Conservation (phyloP, 1,140 invertebrate species). For the Penaeus vannamei region DNA sequence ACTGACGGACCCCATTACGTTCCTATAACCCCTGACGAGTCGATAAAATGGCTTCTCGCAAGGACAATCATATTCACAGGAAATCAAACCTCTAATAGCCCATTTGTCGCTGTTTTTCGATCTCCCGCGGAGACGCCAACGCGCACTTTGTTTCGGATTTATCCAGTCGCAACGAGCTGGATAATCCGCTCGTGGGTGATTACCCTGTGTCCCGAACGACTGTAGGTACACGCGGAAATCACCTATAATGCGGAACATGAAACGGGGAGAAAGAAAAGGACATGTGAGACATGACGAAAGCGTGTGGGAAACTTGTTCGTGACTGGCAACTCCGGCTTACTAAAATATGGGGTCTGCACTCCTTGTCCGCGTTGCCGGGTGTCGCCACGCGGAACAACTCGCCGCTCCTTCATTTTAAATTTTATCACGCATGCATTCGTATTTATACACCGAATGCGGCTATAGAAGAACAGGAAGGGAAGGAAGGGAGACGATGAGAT, state of each 20-base stretch:
- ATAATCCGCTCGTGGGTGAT: not conserved
- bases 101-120: slow-evolving; percentile 32
- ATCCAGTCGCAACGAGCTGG: too few species aligned
- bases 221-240: not conserved
- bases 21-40: slow-evolving; percentile 33
- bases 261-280: not conserved
- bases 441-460: not conserved
- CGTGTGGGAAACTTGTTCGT: not conserved
- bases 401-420: not conserved
- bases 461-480: too few species aligned
- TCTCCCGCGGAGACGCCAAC: not conserved
- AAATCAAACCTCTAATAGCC: slow-evolving; percentile 59
- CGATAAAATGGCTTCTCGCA: slow-evolving; percentile 56
- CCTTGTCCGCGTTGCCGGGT: slow-evolving; percentile 5
- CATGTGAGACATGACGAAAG: slow-evolving; percentile 38
- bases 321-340: slow-evolving; percentile 32
- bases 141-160: not conserved
- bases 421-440: not conserved
- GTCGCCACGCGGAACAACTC: not conserved
- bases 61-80: slow-evolving; percentile 63
- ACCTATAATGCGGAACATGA: too few species aligned
- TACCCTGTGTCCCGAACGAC: too few species aligned
- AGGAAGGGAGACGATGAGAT: too few species aligned
- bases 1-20: not conserved
- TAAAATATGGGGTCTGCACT: slow-evolving; percentile 62